phyloP scores from a whole-genome alignment of 2,113 vertebrate species.

The Phyllopteryx taeniolatus region DNA sequence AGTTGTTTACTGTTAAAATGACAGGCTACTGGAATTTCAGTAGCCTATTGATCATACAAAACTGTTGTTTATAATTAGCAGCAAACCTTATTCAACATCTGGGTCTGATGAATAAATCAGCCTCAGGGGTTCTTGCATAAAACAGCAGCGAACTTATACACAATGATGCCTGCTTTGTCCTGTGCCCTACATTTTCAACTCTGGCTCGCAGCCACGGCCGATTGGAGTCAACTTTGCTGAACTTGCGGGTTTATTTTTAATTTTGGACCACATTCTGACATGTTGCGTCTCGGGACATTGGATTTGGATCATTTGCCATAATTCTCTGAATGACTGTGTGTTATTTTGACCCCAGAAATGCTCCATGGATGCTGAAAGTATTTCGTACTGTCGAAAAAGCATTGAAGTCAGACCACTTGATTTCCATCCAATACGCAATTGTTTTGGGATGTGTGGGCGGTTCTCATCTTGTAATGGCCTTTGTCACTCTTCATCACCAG shows the following conservation, averaged over 20 bases:
- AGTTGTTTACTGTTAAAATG: not conserved
- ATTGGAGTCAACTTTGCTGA: not conserved
- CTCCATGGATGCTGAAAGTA: not conserved
- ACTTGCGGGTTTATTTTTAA: not conserved
- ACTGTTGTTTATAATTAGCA: not conserved
- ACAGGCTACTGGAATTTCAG: not conserved
- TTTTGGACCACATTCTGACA: not conserved
- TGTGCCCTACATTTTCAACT: constrained; percentile 1
- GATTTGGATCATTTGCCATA: not conserved
- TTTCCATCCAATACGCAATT: not conserved
- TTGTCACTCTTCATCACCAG: not conserved
- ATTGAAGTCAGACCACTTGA: not conserved
- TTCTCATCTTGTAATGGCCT: not conserved
- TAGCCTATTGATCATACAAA: not conserved
- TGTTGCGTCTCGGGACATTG: not conserved
- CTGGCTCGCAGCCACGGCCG: not conserved
- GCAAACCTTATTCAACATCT: not conserved
- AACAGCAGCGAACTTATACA: not conserved
- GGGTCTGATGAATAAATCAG: not conserved
- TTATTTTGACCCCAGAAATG: not conserved
- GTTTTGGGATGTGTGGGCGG: constrained; percentile 7
- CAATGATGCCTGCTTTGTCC: not conserved
- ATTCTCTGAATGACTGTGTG: not conserved
- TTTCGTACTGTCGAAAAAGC: not conserved
- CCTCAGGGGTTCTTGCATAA: not conserved